Percentiles rank a stretch among this genome's conserved stretches.
These are phyloP conservation scores for Dicyrtoma fusca DNA, from an alignment of 2,888 invertebrate genomes.

Conservation along the genomic window DNA sequence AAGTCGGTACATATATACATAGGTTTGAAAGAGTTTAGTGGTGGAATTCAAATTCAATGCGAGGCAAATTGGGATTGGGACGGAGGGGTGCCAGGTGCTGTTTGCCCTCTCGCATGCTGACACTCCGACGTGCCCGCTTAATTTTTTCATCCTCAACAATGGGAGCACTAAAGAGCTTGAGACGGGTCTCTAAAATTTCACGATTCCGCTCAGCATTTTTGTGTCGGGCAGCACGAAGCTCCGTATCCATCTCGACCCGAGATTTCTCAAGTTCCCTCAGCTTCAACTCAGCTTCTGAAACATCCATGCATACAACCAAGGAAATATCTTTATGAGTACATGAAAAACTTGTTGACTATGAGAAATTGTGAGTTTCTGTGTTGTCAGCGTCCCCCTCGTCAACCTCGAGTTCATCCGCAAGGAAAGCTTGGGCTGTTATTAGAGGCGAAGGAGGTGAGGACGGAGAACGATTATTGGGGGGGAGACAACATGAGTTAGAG, in stretches of 20 bases:
- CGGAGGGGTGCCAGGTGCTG: constrained; percentile 47
- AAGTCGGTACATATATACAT: not conserved
- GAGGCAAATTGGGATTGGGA: constrained; percentile 48
- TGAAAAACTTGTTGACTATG: too few relatives aligned
- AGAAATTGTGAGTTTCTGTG: constrained; percentile 12
- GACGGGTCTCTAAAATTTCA: constrained; percentile 65
- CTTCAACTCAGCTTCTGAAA: constrained; percentile 71
- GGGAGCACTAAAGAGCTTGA: constrained; percentile 59
- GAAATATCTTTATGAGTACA: not conserved
- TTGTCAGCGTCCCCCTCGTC: constrained; percentile 11
- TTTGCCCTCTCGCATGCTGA: constrained; percentile 55
- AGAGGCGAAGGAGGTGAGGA: not conserved
- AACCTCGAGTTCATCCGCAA: not conserved
- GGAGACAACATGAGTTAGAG: constrained; percentile 6
- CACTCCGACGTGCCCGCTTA: constrained; percentile 51
- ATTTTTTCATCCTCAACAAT: constrained; percentile 56
- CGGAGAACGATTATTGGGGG: constrained; percentile 6
- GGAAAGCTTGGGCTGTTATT: not conserved
- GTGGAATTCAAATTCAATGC: constrained; percentile 44
- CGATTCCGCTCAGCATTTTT: constrained; percentile 72
- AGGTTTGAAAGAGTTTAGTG: constrained; percentile 14
- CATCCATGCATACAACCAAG: constrained; percentile 18
- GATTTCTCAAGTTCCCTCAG: constrained; percentile 73
- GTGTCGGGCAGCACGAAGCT: constrained; percentile 70
- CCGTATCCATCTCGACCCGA: constrained; percentile 70